Evolutionary conservation across 2,888 invertebrate genomes (phyloP).

Genomic region (Eulithis prunata): DNA sequence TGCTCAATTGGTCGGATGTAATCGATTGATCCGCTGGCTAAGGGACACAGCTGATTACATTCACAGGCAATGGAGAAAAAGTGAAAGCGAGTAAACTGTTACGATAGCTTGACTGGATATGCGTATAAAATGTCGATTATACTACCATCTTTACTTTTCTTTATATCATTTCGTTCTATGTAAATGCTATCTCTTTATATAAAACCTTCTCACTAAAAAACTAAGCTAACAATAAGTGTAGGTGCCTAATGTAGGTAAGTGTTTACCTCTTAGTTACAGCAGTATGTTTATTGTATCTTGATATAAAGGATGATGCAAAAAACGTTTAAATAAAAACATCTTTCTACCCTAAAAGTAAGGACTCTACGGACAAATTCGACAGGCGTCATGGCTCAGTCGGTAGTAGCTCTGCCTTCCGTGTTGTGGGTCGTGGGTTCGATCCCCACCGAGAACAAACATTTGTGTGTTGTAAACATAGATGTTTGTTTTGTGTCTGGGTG

Average conservation of each 20-base stretch:
- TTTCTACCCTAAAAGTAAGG: too few species aligned
- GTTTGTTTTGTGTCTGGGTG: too few species aligned
- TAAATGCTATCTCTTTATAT: too few species aligned
- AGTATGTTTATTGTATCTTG: neutral
- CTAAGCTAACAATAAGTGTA: neutral
- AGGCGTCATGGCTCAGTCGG: too few species aligned
- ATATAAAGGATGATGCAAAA: neutral
- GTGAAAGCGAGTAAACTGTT: slow-evolving; percentile 17
- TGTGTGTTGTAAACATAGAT: too few species aligned
- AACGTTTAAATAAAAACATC: too few species aligned
- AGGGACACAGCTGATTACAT: slow-evolving; percentile 34
- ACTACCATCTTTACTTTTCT: neutral
- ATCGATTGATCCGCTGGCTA: slow-evolving; percentile 38
- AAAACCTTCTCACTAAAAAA: neutral
- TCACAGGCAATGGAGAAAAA: slow-evolving; percentile 24
- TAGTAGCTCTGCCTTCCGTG: too few species aligned
- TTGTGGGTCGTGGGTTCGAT: too few species aligned
- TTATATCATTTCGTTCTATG: too few species aligned
- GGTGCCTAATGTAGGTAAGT: neutral
- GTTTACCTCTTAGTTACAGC: neutral
- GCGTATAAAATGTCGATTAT: neutral
- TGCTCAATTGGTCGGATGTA: slow-evolving; percentile 35
- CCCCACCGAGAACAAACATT: too few species aligned
- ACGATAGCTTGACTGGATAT: too few species aligned
- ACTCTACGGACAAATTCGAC: too few species aligned